phyloP scores from a whole-genome alignment of 2,888 invertebrate species.

The Leucoptera coffeella region DNA sequence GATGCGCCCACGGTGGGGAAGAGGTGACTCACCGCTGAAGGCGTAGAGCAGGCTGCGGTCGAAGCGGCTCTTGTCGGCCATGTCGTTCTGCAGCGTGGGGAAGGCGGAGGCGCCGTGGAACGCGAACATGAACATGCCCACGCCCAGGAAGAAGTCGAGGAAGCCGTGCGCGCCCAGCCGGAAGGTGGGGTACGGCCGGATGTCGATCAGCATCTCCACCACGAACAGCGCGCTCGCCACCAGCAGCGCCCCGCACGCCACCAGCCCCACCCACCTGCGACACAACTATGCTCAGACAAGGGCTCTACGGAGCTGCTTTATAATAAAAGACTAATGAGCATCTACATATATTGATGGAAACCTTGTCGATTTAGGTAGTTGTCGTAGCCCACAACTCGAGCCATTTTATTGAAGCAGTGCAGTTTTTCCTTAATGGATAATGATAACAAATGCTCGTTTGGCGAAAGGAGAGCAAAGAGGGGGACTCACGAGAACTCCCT shows the following conservation, averaged over 20 bases:
- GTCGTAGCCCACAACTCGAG: too few species aligned
- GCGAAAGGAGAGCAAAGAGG: too few species aligned
- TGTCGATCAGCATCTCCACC: constrained; percentile 54
- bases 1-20: too few species aligned
- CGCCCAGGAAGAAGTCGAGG: constrained; percentile 60
- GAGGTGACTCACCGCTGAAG: constrained; percentile 45
- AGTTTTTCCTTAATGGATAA: too few species aligned
- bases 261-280: constrained; percentile 55
- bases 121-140: constrained; percentile 65
- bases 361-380: too few species aligned
- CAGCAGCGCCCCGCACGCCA: constrained; percentile 57
- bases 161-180: constrained; percentile 50
- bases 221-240: constrained; percentile 59
- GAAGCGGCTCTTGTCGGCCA: constrained; percentile 61
- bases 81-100: constrained; percentile 75
- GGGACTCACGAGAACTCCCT: constrained; percentile 63
- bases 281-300: not conserved
- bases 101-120: constrained; percentile 71
- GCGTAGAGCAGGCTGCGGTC: constrained; percentile 56
- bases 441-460: not conserved
- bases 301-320: too few species aligned
- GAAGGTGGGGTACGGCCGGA: constrained; percentile 24
- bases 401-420: too few species aligned
- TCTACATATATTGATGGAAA: too few species aligned
- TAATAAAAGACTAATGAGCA: too few species aligned